These are phyloP conservation scores for Platerodrilus igneus DNA, from an alignment of 2,888 invertebrate genomes.

Conservation along the genomic window DNA sequence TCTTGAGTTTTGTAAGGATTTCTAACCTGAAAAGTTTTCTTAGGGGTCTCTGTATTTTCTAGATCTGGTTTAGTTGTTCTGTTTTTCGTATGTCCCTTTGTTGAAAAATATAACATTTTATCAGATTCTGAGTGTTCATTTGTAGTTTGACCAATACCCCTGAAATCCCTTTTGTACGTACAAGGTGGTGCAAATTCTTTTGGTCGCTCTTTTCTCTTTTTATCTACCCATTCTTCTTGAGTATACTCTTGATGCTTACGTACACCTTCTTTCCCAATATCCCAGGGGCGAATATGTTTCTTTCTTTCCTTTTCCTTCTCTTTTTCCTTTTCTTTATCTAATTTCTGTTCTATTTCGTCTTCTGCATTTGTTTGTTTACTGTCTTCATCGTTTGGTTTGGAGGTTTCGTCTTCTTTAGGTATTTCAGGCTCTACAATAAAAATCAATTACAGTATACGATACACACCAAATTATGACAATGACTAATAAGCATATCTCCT, in stretches of 20 bases:
- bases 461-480: too few species aligned
- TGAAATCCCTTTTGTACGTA: slow-evolving; percentile 30
- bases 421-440: slow-evolving; percentile 18
- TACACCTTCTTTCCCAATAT: slow-evolving; percentile 63
- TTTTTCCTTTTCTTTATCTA: slow-evolving; percentile 48
- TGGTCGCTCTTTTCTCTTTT: slow-evolving; percentile 66
- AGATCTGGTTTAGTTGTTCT: slow-evolving; percentile 2
- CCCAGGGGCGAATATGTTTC: slow-evolving; percentile 65
- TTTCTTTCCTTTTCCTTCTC: slow-evolving; percentile 52
- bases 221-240: slow-evolving; percentile 74
- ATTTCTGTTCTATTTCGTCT: slow-evolving; percentile 31
- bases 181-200: slow-evolving; percentile 74
- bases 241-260: slow-evolving; percentile 56
- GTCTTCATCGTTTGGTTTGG: slow-evolving; percentile 42
- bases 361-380: slow-evolving; percentile 42
- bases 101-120: slow-evolving; percentile 40
- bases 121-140: slow-evolving; percentile 19
- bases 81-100: slow-evolving; percentile 26
- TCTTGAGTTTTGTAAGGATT: slow-evolving; percentile 12
- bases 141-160: slow-evolving; percentile 10
- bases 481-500: too few species aligned
- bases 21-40: too few species aligned
- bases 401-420: slow-evolving; percentile 18
- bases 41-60: slow-evolving; percentile 3
- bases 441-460: too few species aligned